Percentiles rank a stretch among this genome's conserved stretches.
Evolutionary conservation across 2,113 vertebrate genomes (phyloP).

Genomic region (Brachyhypopomus gauderio): DNA sequence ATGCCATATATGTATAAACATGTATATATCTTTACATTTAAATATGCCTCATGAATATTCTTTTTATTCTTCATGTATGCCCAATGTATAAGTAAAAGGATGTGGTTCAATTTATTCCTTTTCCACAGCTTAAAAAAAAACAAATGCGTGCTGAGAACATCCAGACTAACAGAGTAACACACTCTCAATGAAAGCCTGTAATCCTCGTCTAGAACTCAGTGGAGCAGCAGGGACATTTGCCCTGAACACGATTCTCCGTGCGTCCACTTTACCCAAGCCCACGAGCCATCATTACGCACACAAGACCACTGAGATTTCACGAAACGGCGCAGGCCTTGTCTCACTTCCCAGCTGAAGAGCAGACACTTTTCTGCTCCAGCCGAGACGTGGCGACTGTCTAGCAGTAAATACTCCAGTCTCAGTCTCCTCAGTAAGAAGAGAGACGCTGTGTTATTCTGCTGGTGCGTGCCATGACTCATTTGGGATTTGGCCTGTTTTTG

Average conservation of each 20-base stretch:
- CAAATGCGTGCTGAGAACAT: slow-evolving; percentile 31
- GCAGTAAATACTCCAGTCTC: neutral
- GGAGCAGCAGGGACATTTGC: slow-evolving; percentile 22
- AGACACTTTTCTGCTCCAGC: neutral
- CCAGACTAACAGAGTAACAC: neutral
- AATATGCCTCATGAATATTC: neutral
- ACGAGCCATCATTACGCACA: slow-evolving; percentile 44
- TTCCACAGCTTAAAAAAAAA: slow-evolving; percentile 15
- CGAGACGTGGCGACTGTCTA: slow-evolving; percentile 1
- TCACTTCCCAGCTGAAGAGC: slow-evolving; percentile 38
- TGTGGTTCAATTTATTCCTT: neutral
- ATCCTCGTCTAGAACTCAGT: slow-evolving; percentile 9
- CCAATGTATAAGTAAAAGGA: slow-evolving; percentile 12
- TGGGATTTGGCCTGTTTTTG: neutral
- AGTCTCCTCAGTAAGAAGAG: neutral
- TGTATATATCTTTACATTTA: neutral
- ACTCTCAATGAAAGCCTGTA: slow-evolving; percentile 16
- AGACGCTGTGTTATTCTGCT: neutral
- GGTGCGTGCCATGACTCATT: neutral
- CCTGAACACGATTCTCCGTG: slow-evolving; percentile 22
- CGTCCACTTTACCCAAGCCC: slow-evolving; percentile 41
- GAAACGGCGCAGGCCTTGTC: slow-evolving; percentile 40
- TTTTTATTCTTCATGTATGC: neutral
- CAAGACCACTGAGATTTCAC: slow-evolving; percentile 32
- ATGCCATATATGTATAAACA: neutral